A percentile compares a stretch with the other conserved stretches of the same genome.
These are phyloP conservation scores for Tiliacea citrago DNA, from an alignment of 2,888 invertebrate genomes.

Conservation along the genomic window DNA sequence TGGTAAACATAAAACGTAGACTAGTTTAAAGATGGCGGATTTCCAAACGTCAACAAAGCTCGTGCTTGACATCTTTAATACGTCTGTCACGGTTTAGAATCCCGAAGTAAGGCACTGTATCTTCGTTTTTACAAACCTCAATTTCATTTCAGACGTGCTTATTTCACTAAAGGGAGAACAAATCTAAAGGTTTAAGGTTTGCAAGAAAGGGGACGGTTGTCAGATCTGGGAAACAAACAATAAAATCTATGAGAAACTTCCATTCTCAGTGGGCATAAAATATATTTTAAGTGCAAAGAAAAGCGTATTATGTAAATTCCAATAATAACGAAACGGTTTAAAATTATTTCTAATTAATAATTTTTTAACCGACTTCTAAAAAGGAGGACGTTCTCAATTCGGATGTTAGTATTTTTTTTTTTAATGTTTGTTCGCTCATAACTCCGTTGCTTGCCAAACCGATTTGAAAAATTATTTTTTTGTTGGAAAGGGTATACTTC, in stretches of 20 bases:
- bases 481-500: no score
- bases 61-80: constrained; percentile 69
- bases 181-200: constrained; percentile 11
- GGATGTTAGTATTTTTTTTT: no score
- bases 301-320: no score
- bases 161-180: constrained; percentile 45
- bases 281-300: neutral
- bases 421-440: no score
- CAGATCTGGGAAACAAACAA: neutral
- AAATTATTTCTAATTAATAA: no score
- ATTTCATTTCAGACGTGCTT: constrained; percentile 68
- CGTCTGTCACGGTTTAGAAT: constrained; percentile 64
- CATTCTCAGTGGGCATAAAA: neutral
- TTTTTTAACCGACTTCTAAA: no score
- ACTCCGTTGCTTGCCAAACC: no score
- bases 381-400: no score
- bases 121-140: constrained; percentile 65
- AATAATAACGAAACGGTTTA: no score
- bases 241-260: neutral
- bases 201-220: neutral
- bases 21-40: constrained; percentile 62
- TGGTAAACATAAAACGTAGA: constrained; percentile 62
- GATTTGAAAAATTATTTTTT: no score
- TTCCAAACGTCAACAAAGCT: constrained; percentile 59
- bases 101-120: constrained; percentile 54